Percentiles rank a stretch among this genome's conserved stretches.
These are phyloP conservation scores for Sebastes vulpes DNA, from an alignment of 2,797 vertebrate genomes.

Conservation along the genomic window DNA sequence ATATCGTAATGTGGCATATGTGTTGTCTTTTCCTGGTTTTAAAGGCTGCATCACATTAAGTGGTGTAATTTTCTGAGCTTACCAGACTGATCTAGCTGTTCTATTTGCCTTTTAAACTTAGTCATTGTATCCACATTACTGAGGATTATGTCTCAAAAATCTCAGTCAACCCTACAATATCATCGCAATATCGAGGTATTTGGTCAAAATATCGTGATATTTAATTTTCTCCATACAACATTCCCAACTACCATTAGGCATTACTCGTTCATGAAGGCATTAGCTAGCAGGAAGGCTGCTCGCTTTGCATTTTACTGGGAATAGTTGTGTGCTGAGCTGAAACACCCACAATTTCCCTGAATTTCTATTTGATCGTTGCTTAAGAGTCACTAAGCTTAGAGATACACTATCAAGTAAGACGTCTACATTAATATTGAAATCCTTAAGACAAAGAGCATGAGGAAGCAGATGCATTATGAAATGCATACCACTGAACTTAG, in stretches of 20 bases:
- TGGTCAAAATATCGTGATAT: no score
- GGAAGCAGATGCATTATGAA: neutral
- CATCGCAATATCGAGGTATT: no score
- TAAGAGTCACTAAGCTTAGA: neutral
- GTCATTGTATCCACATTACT: no score
- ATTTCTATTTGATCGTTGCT: neutral
- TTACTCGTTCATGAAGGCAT: neutral
- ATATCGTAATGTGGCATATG: no score
- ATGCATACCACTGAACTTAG: neutral
- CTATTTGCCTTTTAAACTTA: no score
- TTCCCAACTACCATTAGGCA: neutral
- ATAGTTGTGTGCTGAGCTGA: neutral
- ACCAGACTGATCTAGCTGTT: no score
- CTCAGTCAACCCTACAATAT: no score
- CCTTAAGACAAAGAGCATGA: neutral
- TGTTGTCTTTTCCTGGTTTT: no score
- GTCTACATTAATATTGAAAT: neutral
- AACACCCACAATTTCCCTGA: neutral
- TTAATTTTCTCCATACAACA: neutral
- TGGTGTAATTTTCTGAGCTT: neutral
- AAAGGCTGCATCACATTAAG: no score
- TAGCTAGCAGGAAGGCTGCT: neutral
- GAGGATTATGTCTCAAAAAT: no score
- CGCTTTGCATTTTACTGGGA: conserved; percentile 1
- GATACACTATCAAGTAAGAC: neutral